These are phyloP conservation scores for Malaclemys terrapin DNA, from an alignment of 2,113 vertebrate genomes.

Conservation along the genomic window DNA sequence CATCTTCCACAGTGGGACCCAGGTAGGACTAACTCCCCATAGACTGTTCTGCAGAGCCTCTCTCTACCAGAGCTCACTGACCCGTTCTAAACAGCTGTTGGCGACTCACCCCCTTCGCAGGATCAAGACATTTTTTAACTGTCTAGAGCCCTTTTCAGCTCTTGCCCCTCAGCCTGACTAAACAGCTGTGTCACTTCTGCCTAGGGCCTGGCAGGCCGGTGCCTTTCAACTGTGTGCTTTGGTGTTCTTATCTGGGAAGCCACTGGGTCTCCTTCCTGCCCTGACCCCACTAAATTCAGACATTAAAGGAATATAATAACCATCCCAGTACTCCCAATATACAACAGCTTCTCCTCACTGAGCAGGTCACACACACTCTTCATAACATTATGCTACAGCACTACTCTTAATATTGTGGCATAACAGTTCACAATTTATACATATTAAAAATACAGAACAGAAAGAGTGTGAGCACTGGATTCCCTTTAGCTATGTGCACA, in stretches of 20 bases:
- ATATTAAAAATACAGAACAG: background rate
- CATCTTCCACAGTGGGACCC: background rate
- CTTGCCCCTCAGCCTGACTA: background rate
- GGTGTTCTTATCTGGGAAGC: background rate
- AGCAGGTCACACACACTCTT: background rate
- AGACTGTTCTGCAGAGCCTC: background rate
- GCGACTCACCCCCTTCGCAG: background rate
- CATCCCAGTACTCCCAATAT: background rate
- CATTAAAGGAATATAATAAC: background rate
- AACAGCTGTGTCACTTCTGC: background rate
- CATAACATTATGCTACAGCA: background rate
- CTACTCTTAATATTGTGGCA: background rate
- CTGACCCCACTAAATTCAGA: background rate
- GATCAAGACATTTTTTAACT: background rate
- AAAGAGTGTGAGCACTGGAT: background rate
- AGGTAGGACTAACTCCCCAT: too few species aligned
- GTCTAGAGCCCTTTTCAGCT: background rate
- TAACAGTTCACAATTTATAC: background rate
- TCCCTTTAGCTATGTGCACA: background rate
- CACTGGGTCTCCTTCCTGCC: background rate
- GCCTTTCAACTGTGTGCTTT: background rate
- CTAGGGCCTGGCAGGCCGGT: background rate
- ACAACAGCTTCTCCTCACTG: background rate
- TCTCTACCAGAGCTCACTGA: background rate
- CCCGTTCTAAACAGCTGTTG: background rate